Evolutionary conservation across 2,797 vertebrate species (phyloP).

Genomic region (Phataginus tetradactyla): DNA sequence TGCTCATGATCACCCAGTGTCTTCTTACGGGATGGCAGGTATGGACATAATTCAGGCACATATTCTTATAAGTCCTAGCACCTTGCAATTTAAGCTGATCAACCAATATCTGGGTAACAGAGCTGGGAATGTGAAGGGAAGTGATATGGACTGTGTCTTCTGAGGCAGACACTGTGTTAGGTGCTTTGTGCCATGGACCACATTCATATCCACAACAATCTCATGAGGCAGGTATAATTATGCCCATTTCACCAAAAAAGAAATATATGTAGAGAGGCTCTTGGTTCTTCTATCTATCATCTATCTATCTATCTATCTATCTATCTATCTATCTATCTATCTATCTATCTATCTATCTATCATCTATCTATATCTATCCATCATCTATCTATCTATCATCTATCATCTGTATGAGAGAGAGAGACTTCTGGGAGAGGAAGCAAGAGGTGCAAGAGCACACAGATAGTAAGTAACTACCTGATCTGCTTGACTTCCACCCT

Average conservation of each 20-base stretch:
- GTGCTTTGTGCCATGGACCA: neutral
- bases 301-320: no score
- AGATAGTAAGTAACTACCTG: neutral
- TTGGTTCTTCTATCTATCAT: no score
- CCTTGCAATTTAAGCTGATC: neutral
- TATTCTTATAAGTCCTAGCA: neutral
- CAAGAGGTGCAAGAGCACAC: neutral
- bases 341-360: no score
- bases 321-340: no score
- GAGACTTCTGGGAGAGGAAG: neutral
- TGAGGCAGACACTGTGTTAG: neutral
- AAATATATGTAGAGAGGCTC: neutral
- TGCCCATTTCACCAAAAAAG: neutral
- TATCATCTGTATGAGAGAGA: no score
- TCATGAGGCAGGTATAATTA: neutral
- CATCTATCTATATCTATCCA: no score
- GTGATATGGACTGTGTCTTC: neutral
- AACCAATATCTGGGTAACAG: neutral
- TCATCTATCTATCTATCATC: no score
- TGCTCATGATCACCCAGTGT: neutral
- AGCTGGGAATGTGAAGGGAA: neutral
- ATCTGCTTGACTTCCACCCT: neutral
- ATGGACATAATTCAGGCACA: neutral
- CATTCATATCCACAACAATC: neutral
- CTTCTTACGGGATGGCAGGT: neutral